Base-by-base conservation (phyloP, 2,113 vertebrate genomes). In the Bujurquina vittata region DNA sequence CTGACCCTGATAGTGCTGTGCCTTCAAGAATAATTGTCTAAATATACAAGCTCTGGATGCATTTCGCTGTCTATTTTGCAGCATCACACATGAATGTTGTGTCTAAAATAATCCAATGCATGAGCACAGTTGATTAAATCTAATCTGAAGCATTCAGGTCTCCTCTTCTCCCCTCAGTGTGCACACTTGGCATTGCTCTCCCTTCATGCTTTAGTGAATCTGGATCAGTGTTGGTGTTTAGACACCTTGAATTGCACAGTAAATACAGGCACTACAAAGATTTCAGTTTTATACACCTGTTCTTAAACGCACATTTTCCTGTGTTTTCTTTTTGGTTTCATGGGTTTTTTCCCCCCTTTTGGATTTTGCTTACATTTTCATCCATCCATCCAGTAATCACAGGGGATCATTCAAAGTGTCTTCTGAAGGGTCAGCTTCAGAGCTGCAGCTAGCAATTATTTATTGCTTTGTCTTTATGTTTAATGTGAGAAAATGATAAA, bases 131-230 rank as follows among this genome's bases (percentile, higher is more conserved):
- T 35, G 46, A 52, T 63, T 54, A 23, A 5, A n/a, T 54, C 10
- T 52, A 54, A 72, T 26, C 17, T n/a, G 7, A 37, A n/a, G 49
- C 22, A 7, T 12, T 31, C 10, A 1, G 26, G 43, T 72, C 43
- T 31, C 43, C 40, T 69, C 65, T 73, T 62, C n/a, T 26, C 33
- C 3, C 11, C 43, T 31, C 43, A 69, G 10, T n/a, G 23, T 55
- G 20, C 29, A 58, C 18, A 58, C 15, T 52, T 10, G 11, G 12
- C 7, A 17, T 55, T 15, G 22, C 57, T 33, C 22, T 35, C 55
- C 26, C 23, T 46, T 40, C 33, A 37, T 56, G 20, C 15, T 58
- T 77, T 10, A 56, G 69, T 87, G 85, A 83, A 87, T 77, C 88
- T 87, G 85, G 81, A 79, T 85, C 80, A 17, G 10, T 72, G 46